Base-by-base conservation (phyloP, 2,888 invertebrate species). In the Leptinotarsa rubiginosa region DNA sequence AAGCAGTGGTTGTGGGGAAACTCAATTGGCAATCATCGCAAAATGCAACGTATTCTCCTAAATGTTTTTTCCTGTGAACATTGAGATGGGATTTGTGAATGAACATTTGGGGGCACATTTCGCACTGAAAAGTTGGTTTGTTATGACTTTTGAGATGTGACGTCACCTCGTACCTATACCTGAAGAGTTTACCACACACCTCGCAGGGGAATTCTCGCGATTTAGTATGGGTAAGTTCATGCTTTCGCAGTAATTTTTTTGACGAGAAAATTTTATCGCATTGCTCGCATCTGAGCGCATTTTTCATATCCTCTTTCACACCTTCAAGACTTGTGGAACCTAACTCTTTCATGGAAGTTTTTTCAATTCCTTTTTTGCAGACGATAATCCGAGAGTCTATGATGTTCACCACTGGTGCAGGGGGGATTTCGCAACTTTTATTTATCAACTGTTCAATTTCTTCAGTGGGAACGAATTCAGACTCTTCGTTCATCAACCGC, bases 11-110 rank as follows among this genome's bases (percentile, higher is more conserved):
- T 1, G 86, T 83, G 47, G 84, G 80, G 73, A 87, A 87, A 4
- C 86, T 85, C 68, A 84, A 79, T 66, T 83, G 81, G 77, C 88
- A 87, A 5, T 82, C 82, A 64, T 84, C 78, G 75, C 87, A 87
- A 73, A 83, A 84, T 0, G 80, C 83, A 12, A 83, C 80, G 71
- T 81, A 86, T 68, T 86, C 84, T 4, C 90, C 89, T 0, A 89
- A 89, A 82, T 93, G 93, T n/a, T 91, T 87, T 2, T 89, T 87
- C 0, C 89, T 85, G 80, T 93, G 93, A 0, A 90, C 88, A 62
- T 90, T 91, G 75, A 93, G 83, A 77, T 92, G 91, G 75, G 91
- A 91, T 77, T 91, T 90, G 62, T 91, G 91, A 0, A 91, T 88
- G 79, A 92, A 90, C 80, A 90, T 91, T 80, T 90, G 91, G 0